Evolutionary conservation across 1,140 invertebrate species (phyloP).

Genomic region (Drosophila auraria): DNA sequence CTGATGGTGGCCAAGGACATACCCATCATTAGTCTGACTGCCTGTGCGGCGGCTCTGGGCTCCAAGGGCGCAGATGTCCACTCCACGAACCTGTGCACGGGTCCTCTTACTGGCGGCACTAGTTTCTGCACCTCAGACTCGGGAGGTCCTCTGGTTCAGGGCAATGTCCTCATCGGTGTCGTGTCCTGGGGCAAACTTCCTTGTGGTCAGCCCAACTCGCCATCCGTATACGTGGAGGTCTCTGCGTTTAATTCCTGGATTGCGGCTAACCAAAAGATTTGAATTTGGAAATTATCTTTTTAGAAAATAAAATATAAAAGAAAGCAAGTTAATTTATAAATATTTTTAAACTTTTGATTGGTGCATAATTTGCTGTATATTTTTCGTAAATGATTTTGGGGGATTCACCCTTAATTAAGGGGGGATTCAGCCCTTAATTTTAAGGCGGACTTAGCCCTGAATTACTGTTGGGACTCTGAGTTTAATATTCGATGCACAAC

Average conservation of each 20-base stretch:
- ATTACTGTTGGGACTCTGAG: too few relatives aligned
- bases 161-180: conserved; percentile 82
- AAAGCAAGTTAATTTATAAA: background rate
- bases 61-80: conserved; percentile 78
- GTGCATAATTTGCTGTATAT: too few relatives aligned
- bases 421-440: too few relatives aligned
- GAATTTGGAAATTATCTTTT: background rate
- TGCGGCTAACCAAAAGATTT: conserved; percentile 50
- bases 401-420: too few relatives aligned
- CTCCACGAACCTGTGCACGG: conserved; percentile 86
- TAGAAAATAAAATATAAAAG: background rate
- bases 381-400: too few relatives aligned
- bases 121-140: conserved; percentile 86
- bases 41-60: conserved; percentile 74
- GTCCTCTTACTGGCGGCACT: conserved; percentile 85
- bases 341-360: background rate
- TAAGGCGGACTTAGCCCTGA: too few relatives aligned
- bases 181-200: conserved; percentile 85
- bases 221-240: conserved; percentile 91
- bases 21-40: conserved; percentile 68
- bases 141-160: conserved; percentile 85
- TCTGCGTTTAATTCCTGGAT: conserved; percentile 89
- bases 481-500: too few relatives aligned
- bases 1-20: conserved; percentile 81
- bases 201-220: conserved; percentile 87